Percentiles rank a stretch among this genome's conserved stretches.
Conservation (phyloP, 1,140 invertebrate species). For the Lordiphosa stackelbergi region DNA sequence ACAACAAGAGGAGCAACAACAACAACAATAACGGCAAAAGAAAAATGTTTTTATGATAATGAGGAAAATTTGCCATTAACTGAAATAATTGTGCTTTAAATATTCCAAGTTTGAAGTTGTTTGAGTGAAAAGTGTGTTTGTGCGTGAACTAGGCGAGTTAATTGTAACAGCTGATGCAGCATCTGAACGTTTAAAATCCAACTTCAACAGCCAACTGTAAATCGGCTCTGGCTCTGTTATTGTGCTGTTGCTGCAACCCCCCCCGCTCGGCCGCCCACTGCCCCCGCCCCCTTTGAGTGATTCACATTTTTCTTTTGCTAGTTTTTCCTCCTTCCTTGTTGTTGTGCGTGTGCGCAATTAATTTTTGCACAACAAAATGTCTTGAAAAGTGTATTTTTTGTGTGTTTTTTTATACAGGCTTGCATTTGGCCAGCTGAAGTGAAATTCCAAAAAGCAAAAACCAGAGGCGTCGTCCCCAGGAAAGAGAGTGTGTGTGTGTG, state of each 20-base stretch:
- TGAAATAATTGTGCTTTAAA: conserved; percentile 48
- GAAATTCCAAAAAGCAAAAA: conserved; percentile 46
- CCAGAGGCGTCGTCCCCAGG: conserved; percentile 25
- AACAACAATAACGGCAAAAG: conserved; percentile 52
- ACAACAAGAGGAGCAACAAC: conserved; percentile 36
- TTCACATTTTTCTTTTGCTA: conserved; percentile 66
- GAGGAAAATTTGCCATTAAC: conserved; percentile 45
- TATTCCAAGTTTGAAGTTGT: conserved; percentile 16
- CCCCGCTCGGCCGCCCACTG: conserved; percentile 37
- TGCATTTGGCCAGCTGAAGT: conserved; percentile 43
- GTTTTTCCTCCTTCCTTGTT: conserved; percentile 25
- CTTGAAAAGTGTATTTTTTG: conserved; percentile 50
- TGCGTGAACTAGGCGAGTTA: conserved; percentile 39
- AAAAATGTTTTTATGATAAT: conserved; percentile 64
- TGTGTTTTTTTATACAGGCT: conserved; percentile 42
- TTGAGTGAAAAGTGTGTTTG: conserved; percentile 43
- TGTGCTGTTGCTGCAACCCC: conserved; percentile 40
- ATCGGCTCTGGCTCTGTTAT: conserved; percentile 43
- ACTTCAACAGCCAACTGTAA: conserved; percentile 31
- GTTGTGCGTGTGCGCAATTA: conserved; percentile 68
- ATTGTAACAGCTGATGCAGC: conserved; percentile 68
- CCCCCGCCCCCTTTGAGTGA: conserved; percentile 45
- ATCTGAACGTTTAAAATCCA: conserved; percentile 29
- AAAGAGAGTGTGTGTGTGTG: conserved; percentile 32
- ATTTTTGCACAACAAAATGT: conserved; percentile 39